A percentile compares a stretch with the other conserved stretches of the same genome.
These are phyloP conservation scores for Agriotes lineatus DNA, from an alignment of 2,888 invertebrate genomes.

Conservation along the genomic window DNA sequence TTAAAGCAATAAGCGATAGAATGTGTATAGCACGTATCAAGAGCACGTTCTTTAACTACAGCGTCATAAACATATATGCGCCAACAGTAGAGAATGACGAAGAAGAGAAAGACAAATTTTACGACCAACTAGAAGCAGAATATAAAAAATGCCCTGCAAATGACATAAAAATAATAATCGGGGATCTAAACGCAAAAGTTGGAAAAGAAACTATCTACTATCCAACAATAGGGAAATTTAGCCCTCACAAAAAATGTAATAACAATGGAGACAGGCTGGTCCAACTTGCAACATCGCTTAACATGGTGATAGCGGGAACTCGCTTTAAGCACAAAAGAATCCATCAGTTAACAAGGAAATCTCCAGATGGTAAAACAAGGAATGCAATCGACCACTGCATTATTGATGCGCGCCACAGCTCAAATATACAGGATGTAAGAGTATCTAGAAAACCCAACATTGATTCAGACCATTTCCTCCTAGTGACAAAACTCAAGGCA, in stretches of 20 bases:
- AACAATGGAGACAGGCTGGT: background rate
- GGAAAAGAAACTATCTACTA: background rate
- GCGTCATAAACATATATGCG: background rate
- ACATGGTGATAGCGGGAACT: background rate
- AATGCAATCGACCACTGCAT: background rate
- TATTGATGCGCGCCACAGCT: too few species aligned
- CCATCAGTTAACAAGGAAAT: background rate
- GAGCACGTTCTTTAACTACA: background rate
- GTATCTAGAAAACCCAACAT: background rate
- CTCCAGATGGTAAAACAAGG: background rate
- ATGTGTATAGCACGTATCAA: background rate
- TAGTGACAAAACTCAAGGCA: conserved; percentile 2
- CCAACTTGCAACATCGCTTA: too few species aligned
- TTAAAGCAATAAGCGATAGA: background rate
- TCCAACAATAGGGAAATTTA: conserved; percentile 4
- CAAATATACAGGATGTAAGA: too few species aligned
- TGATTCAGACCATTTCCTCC: conserved; percentile 1
- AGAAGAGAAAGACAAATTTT: background rate
- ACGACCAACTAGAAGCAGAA: background rate
- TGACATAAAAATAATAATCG: background rate
- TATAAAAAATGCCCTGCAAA: background rate
- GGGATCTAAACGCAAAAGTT: conserved; percentile 1
- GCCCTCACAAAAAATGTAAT: background rate
- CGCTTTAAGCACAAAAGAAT: conserved; percentile 4
- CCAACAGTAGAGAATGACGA: background rate